phyloP scores from a whole-genome alignment of 2,797 vertebrate genomes.

The Salmo trutta region DNA sequence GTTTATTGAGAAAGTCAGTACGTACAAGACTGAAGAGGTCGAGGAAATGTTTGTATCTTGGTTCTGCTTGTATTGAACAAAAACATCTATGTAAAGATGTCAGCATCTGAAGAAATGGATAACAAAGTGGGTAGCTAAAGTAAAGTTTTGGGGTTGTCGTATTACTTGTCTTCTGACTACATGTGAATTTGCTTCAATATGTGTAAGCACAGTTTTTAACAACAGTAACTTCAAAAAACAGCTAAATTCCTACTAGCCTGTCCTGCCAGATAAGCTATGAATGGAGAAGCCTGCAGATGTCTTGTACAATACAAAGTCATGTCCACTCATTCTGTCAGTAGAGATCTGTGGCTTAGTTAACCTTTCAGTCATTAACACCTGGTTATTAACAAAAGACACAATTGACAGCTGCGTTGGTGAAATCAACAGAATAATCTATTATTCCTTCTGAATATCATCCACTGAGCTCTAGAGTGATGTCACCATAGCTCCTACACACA shows the following conservation, averaged over 20 bases:
- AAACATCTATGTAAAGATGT: slow-evolving; percentile 62
- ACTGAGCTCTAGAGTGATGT: background rate
- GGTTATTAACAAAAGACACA: background rate
- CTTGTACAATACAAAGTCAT: too few species aligned
- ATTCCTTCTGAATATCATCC: slow-evolving; percentile 8
- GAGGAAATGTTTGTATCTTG: background rate
- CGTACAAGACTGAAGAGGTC: background rate
- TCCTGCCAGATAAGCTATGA: background rate
- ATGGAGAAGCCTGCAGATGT: background rate
- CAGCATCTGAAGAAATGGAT: slow-evolving; percentile 52
- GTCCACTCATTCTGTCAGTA: background rate
- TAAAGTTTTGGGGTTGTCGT: slow-evolving; percentile 41
- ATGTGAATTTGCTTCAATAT: slow-evolving; percentile 56
- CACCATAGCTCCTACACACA: background rate
- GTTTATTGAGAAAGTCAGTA: background rate
- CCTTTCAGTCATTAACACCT: slow-evolving; percentile 9
- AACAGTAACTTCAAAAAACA: slow-evolving; percentile 18
- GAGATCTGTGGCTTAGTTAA: background rate
- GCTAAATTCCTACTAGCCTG: background rate
- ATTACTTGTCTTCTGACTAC: slow-evolving; percentile 54
- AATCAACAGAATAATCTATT: background rate
- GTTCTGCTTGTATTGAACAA: slow-evolving; percentile 20
- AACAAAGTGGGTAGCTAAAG: slow-evolving; percentile 61
- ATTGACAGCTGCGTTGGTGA: slow-evolving; percentile 6
- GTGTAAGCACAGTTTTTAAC: slow-evolving; percentile 49